phyloP scores from a whole-genome alignment of 2,888 invertebrate genomes.

The Adelognathus sp. region DNA sequence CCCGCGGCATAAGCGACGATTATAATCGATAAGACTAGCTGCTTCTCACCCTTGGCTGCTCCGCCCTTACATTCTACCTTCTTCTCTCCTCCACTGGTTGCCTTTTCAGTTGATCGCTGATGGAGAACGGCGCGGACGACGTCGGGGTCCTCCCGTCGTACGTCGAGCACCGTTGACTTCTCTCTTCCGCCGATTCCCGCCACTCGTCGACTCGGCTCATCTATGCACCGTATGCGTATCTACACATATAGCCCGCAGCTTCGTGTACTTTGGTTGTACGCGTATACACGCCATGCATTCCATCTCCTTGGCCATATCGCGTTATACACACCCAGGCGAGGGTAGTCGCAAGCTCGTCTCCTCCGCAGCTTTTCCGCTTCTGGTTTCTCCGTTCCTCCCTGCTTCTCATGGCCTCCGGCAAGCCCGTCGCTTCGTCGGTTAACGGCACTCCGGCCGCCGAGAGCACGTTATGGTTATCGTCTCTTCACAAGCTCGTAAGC shows the following conservation, averaged over 20 bases:
- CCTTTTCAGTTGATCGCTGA: conserved; percentile 5
- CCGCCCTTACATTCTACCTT: not conserved
- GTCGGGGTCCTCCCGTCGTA: conserved; percentile 8
- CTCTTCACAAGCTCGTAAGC: conserved; percentile 79
- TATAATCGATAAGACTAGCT: conserved; percentile 77
- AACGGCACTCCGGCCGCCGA: conserved; percentile 56
- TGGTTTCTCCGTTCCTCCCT: conserved; percentile 7
- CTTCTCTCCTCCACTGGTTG: not conserved
- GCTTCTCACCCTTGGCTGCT: conserved; percentile 44
- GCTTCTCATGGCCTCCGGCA: conserved; percentile 32
- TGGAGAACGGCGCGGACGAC: not conserved
- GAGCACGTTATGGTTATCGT: conserved; percentile 77
- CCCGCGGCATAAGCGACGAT: conserved; percentile 67
- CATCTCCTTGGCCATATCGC: conserved; percentile 16
- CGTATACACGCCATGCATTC: not conserved
- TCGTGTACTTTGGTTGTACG: not conserved
- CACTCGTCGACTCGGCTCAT: not conserved
- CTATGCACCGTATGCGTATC: not conserved
- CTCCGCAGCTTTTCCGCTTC: conserved; percentile 24
- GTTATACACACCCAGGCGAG: not conserved
- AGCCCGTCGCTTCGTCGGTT: conserved; percentile 38
- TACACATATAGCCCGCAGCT: not conserved
- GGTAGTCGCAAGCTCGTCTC: conserved; percentile 11
- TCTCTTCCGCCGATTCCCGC: conserved; percentile 15
- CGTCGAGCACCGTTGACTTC: conserved; percentile 22